Evolutionary conservation across 1,140 invertebrate species (phyloP), one percentile per base, ranked within the genome.

Genomic region (Atta cephalotes): DNA sequence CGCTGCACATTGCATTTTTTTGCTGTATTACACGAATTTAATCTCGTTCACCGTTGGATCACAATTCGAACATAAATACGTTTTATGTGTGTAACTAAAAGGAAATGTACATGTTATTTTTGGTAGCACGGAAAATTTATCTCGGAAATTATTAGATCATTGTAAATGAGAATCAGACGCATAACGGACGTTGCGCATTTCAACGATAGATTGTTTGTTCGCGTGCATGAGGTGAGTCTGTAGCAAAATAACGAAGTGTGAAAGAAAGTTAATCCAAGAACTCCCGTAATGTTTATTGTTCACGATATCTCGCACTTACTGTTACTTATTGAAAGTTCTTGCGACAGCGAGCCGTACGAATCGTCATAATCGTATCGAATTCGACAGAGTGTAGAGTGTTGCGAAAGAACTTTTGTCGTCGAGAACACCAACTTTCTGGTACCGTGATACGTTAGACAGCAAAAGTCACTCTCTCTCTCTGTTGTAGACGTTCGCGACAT

Each of bases 271-370:
- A 49, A 82, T 82, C 39, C 80, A 21, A 7, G 49, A 74, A 74
- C 68, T 62, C 14, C 45, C 68, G 25, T 62, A 74, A 82, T 82
- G 80, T 49, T 72, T 82, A 72, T 82, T 35, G 79, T 72, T 72
- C 66, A 72, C 66, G 66, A 1, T 58, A 82, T 82, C 31, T 25
- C 53, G 66, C 79, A 45, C 21, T 72, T 72, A 72, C 1, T 60
- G 12, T 10, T 14, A n/a, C 31, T 16, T 21, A 3, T 25, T n/a
- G 49, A 21, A 60, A 82, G 68, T 82, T 72, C 21, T 28, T 31
- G n/a, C 49, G 7, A n/a, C 1, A 5, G 28, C 62, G 18, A 53
- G 28, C 5, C 16, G 31, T 7, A 45, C 31, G 39, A n/a, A 62
- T n/a, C 35, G 31, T 21, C 39, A 31, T 68, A 35, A 70, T 74